Evolutionary conservation across 2,113 vertebrate genomes (phyloP).

Genomic region (Chitala chitala): DNA sequence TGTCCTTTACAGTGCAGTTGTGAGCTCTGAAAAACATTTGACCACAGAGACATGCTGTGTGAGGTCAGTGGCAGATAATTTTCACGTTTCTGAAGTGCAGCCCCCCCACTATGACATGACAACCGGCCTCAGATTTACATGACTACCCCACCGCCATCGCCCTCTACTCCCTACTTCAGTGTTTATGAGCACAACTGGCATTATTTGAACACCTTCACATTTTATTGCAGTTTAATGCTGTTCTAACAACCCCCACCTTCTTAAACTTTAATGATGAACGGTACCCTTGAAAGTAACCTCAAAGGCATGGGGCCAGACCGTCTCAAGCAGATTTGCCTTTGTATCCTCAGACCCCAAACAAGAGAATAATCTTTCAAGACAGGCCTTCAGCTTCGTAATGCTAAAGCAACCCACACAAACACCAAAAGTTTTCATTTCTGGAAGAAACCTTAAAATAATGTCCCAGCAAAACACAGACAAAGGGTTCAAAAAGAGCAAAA

Average conservation of each 20-base stretch:
- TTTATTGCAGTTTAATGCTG: conserved; percentile 36
- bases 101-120: background rate
- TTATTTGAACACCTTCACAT: conserved; percentile 26
- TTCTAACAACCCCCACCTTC: conserved; percentile 34
- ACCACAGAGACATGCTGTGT: background rate
- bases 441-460: background rate
- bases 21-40: background rate
- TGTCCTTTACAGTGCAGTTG: background rate
- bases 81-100: background rate
- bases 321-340: conserved; percentile 36
- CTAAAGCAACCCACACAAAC: conserved; percentile 27
- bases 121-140: conserved; percentile 16
- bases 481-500: conserved; percentile 4
- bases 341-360: no score
- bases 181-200: conserved; percentile 24
- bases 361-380: conserved; percentile 38
- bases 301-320: conserved; percentile 30
- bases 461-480: conserved; percentile 1
- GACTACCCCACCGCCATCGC: no score
- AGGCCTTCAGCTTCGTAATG: conserved; percentile 20
- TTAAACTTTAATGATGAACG: conserved; percentile 30
- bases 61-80: background rate
- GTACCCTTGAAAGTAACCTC: conserved; percentile 35
- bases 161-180: conserved; percentile 12
- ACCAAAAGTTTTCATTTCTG: conserved; percentile 1